Evolutionary conservation across 2,113 vertebrate genomes (phyloP).

Genomic region (Megaceryle torquata): DNA sequence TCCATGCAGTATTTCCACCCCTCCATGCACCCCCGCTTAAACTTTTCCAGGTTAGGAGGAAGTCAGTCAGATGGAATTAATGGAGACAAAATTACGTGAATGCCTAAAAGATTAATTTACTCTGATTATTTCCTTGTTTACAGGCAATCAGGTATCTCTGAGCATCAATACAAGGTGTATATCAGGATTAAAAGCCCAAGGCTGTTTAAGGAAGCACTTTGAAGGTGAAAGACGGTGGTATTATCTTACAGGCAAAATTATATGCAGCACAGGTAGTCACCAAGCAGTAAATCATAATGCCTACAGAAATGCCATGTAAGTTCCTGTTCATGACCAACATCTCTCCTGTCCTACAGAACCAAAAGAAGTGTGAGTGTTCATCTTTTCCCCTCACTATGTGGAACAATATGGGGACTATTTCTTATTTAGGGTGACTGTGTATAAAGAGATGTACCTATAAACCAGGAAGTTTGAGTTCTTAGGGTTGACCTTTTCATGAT

Average conservation of each 20-base stretch:
- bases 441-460: neutral
- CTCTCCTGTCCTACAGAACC: neutral
- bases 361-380: neutral
- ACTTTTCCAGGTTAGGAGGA: conserved; percentile 8
- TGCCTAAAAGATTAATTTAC: neutral
- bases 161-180: neutral
- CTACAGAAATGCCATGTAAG: neutral
- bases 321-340: neutral
- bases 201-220: neutral
- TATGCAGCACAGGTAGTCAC: neutral
- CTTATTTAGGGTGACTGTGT: neutral
- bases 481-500: neutral
- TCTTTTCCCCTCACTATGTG: neutral
- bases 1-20: neutral
- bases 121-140: neutral
- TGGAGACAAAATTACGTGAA: neutral
- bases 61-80: neutral
- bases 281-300: neutral
- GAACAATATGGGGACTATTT: neutral
- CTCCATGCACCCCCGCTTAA: neutral
- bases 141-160: neutral
- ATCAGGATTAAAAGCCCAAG: neutral
- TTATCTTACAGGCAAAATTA: neutral
- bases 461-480: neutral
- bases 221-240: neutral